These are phyloP conservation scores for Bombus cullumanus DNA, from an alignment of 1,140 invertebrate species.

Conservation along the genomic window DNA sequence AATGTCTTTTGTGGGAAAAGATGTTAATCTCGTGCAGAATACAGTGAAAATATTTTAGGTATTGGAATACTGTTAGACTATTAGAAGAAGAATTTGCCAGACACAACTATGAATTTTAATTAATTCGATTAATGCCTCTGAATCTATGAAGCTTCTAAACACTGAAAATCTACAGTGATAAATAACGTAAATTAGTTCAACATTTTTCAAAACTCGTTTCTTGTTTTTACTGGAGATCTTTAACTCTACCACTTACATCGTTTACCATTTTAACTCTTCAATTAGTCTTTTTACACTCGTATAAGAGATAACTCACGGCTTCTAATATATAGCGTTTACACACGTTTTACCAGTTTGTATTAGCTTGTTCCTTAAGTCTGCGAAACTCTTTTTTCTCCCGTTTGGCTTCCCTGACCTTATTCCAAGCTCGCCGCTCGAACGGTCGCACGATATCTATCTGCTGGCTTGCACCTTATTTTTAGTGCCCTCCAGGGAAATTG, in stretches of 20 bases:
- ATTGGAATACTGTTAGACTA: too few relatives aligned
- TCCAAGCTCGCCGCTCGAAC: conserved; percentile 66
- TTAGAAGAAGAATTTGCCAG: background rate
- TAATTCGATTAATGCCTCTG: background rate
- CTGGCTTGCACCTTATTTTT: conserved; percentile 41
- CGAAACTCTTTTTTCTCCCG: conserved; percentile 48
- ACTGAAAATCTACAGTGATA: background rate
- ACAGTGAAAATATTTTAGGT: background rate
- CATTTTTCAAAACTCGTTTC: background rate
- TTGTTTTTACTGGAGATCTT: background rate
- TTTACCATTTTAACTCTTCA: background rate
- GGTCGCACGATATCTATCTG: conserved; percentile 46
- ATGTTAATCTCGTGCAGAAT: background rate
- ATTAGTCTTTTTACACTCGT: background rate
- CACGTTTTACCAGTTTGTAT: background rate
- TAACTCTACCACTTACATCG: background rate
- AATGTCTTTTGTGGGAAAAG: background rate
- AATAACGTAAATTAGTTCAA: background rate
- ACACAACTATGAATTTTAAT: background rate
- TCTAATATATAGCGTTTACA: background rate
- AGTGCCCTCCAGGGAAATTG: conserved; percentile 47
- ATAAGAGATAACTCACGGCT: background rate
- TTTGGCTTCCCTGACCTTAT: conserved; percentile 76
- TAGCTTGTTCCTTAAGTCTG: background rate
- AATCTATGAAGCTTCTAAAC: background rate